Evolutionary conservation across 2,888 invertebrate species (phyloP).

Genomic region (Cerastis rubricosa): DNA sequence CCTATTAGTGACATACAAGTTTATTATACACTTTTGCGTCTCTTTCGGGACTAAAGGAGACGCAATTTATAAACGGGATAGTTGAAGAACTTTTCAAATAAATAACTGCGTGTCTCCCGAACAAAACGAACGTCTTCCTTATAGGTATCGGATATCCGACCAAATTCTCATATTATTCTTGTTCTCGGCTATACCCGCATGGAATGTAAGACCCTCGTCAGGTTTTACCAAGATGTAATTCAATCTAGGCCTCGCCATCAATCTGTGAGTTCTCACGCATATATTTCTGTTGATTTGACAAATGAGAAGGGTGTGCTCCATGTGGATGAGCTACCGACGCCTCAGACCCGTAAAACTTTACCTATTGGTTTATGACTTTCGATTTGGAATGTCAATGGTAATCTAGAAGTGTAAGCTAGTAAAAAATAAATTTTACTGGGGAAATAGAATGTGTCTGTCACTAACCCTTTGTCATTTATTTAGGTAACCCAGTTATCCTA

Average conservation of each 20-base stretch:
- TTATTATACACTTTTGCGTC: conserved; percentile 13
- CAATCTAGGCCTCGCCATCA: conserved; percentile 90
- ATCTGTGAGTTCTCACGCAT: conserved; percentile 90
- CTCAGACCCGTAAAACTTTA: conserved; percentile 76
- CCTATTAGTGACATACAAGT: neutral
- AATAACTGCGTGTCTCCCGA: conserved; percentile 55
- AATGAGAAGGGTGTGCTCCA: conserved; percentile 89
- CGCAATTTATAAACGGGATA: conserved; percentile 40
- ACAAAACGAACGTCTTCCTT: conserved; percentile 66
- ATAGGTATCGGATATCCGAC: conserved; percentile 76
- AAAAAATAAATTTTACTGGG: conserved; percentile 1
- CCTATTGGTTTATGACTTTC: conserved; percentile 64
- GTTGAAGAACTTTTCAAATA: conserved; percentile 50
- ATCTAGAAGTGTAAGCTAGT: conserved; percentile 4
- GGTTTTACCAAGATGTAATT: conserved; percentile 89
- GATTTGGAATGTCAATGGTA: conserved; percentile 41
- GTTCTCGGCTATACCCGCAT: conserved; percentile 82
- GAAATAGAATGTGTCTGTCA: neutral
- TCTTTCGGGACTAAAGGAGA: conserved; percentile 20
- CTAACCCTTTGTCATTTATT: neutral
- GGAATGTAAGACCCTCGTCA: conserved; percentile 89
- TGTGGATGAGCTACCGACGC: conserved; percentile 78
- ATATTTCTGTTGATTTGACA: conserved; percentile 91
- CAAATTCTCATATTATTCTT: conserved; percentile 86
- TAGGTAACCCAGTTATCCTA: conserved; percentile 4